Evolutionary conservation across 2,888 invertebrate species (phyloP), one percentile per base, ranked within the genome.

Genomic region (Oithona nana): DNA sequence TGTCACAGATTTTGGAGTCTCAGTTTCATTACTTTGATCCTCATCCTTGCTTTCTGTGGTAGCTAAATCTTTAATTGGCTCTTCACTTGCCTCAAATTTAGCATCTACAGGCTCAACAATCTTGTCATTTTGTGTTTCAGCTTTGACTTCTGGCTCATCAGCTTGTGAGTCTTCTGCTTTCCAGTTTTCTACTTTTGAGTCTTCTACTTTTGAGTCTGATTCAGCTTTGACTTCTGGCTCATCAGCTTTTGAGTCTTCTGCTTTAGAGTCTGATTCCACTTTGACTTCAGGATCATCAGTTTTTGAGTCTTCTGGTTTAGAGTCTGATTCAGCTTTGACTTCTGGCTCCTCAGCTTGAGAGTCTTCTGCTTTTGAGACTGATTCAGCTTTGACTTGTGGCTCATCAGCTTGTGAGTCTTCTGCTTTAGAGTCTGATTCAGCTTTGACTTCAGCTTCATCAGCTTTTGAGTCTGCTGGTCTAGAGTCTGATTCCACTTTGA

Each of bases 31-130:
- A 48, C 13, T 54, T 63, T 56, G 59, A 50, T 65, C 64, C 54
- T 62, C 57, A 39, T 56, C 54, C 61, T 64, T 50, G 50, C 64
- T 16, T 55, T 64, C 57, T 64, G 64, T 61, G 64, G 64, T 59
- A n/a, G n/a, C n/a, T n/a, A n/a, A n/a, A n/a, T n/a, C n/a, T 66
- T 64, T 6, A 48, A 57, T 30, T 64, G 55, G 60, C 48, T 64
- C 61, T 51, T 65, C 64, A 52, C 61, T 54, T 49, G 57, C 54
- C 61, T n/a, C n/a, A 64, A 50, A 51, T 64, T 16, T 52, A 63
- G 54, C 64, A 64, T 61, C 64, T 64, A 8, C 50, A 57, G 39
- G 3, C 54, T 61, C 50, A 52, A 39, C 31, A 31, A 55, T 16
- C 51, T 59, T 8, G 6, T 61, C 51, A 52, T 24, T 26, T 16